Conservation (phyloP, 2,113 vertebrate species). For the Myotis yumanensis region DNA sequence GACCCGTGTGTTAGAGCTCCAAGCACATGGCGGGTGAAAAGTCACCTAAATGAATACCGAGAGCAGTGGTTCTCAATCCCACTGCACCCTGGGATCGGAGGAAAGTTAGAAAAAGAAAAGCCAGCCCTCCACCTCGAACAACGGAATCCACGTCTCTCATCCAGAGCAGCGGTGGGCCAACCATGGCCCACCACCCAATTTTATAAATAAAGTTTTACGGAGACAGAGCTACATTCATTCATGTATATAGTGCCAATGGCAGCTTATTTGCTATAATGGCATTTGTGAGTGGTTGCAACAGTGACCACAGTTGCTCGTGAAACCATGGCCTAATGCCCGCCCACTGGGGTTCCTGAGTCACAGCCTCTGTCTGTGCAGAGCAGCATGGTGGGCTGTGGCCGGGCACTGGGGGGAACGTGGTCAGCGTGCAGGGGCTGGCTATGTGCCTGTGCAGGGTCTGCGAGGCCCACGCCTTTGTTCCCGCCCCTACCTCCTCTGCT, state of each 20-base stretch:
- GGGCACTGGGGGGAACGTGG: fast-evolving
- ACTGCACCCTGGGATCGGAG: not conserved
- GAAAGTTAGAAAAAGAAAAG: not conserved
- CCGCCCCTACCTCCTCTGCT: not conserved
- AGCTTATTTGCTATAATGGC: not conserved
- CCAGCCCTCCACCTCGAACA: not conserved
- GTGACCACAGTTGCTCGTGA: not conserved
- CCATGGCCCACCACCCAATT: not conserved
- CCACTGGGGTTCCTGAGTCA: not conserved
- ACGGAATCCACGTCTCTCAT: no score
- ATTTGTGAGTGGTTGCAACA: not conserved
- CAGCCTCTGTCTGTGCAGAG: not conserved
- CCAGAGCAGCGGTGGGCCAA: not conserved
- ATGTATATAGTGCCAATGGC: not conserved
- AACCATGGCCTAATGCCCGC: no score
- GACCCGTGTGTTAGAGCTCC: not conserved
- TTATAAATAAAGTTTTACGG: slow-evolving; percentile 38
- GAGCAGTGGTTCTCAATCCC: not conserved
- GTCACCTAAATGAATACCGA: not conserved
- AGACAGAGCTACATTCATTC: not conserved
- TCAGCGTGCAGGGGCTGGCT: not conserved
- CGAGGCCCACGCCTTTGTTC: not conserved
- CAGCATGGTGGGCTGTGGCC: not conserved
- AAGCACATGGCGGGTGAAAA: not conserved
- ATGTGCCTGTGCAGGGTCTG: not conserved